Evolutionary conservation across 2,797 vertebrate species (phyloP).

Genomic region (Anableps anableps): DNA sequence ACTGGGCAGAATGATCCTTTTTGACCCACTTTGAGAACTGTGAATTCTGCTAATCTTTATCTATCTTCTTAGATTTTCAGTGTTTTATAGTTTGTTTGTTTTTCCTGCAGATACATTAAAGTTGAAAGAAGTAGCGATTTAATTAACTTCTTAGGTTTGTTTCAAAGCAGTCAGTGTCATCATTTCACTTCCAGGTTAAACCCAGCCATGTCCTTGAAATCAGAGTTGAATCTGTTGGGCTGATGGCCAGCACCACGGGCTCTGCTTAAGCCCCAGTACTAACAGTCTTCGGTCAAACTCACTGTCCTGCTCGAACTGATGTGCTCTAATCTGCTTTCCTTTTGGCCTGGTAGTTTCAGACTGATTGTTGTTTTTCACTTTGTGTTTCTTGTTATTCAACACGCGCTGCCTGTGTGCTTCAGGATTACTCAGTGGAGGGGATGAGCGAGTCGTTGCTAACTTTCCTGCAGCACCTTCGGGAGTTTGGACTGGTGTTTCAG

Average conservation of each 20-base stretch:
- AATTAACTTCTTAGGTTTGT: too few relatives aligned
- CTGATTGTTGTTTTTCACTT: neutral
- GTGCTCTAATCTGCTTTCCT: neutral
- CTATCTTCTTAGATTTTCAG: too few relatives aligned
- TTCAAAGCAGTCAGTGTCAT: too few relatives aligned
- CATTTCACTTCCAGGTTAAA: too few relatives aligned
- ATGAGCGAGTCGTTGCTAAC: constrained; percentile 93
- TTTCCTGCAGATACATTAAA: too few relatives aligned
- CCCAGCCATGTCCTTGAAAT: too few relatives aligned
- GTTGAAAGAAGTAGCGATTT: too few relatives aligned
- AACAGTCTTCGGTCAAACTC: neutral
- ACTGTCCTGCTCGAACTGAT: neutral
- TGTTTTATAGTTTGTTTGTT: too few relatives aligned
- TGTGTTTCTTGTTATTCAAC: neutral
- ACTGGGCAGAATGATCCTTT: too few relatives aligned
- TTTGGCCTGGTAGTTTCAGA: neutral
- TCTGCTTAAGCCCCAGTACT: neutral
- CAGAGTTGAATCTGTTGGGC: neutral
- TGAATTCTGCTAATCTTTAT: too few relatives aligned
- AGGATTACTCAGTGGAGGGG: constrained; percentile 96
- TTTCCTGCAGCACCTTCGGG: constrained; percentile 92
- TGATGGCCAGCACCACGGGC: neutral
- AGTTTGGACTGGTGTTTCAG: constrained; percentile 94
- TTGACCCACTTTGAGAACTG: too few relatives aligned
- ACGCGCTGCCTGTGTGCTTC: constrained; percentile 14